A percentile compares a stretch with the other conserved stretches of the same genome.
These are phyloP conservation scores for Syncerus caffer DNA, from an alignment of 2,797 vertebrate species.

Conservation along the genomic window DNA sequence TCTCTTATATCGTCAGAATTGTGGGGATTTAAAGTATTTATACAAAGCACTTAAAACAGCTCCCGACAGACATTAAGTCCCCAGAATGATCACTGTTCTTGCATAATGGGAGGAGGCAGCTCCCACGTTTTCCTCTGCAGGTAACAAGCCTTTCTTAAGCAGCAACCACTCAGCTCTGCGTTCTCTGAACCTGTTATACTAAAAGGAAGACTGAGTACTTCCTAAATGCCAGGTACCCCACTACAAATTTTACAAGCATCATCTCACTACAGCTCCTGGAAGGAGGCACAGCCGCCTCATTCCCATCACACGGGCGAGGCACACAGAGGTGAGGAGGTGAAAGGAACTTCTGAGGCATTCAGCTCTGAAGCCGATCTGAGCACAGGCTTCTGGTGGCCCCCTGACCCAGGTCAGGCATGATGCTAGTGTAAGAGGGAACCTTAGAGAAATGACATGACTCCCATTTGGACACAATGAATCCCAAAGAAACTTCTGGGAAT, in stretches of 20 bases:
- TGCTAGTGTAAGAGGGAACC: too few species aligned
- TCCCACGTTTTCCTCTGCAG: not conserved
- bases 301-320: accelerated
- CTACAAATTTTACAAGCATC: not conserved
- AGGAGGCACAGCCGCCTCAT: accelerated
- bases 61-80: not conserved
- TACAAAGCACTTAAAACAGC: not conserved
- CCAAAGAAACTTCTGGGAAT: not conserved
- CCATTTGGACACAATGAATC: not conserved
- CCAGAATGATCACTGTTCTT: not conserved
- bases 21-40: not conserved
- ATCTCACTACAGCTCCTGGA: not conserved
- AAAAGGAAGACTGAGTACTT: not conserved
- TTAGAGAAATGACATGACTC: not conserved
- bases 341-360: not conserved
- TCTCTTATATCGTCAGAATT: not conserved
- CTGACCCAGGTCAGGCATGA: not conserved
- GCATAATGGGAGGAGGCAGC: not conserved
- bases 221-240: not conserved
- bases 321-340: not conserved
- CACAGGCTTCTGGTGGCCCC: not conserved
- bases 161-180: accelerated
- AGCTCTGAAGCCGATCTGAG: too few species aligned
- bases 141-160: not conserved
- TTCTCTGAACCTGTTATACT: not conserved